A percentile compares a stretch with the other conserved stretches of the same genome.
These are phyloP conservation scores for Elgaria multicarinata DNA, from an alignment of 2,113 vertebrate species.

Conservation along the genomic window DNA sequence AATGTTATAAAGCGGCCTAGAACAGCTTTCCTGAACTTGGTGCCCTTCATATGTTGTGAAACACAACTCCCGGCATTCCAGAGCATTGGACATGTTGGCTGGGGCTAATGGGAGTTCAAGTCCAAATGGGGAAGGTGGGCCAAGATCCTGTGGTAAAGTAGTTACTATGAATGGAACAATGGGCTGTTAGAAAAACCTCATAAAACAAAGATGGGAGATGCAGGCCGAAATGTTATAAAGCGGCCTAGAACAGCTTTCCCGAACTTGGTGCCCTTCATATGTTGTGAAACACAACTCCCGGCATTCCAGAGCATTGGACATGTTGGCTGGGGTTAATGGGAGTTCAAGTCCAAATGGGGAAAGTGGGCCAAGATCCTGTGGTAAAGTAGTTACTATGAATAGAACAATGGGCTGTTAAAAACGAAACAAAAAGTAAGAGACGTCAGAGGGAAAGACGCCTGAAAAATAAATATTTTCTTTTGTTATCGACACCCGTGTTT, in stretches of 20 bases:
- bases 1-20: conserved; percentile 62
- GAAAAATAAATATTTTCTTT: background rate
- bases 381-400: conserved; percentile 65
- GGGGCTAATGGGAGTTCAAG: too few relatives aligned
- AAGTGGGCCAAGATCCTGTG: conserved; percentile 57
- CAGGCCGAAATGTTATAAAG: conserved; percentile 62
- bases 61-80: too few relatives aligned
- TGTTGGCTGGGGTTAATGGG: too few relatives aligned
- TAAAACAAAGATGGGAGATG: background rate
- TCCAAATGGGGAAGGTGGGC: background rate
- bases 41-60: too few relatives aligned
- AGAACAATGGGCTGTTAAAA: conserved; percentile 27
- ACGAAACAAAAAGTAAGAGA: background rate
- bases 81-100: too few relatives aligned
- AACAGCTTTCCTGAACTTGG: background rate
- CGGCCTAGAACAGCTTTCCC: conserved; percentile 45
- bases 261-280: too few relatives aligned
- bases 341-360: too few relatives aligned
- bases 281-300: too few relatives aligned
- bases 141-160: conserved; percentile 66
- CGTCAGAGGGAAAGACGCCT: background rate
- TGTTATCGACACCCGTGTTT: conserved; percentile 41
- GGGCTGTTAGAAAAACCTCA: background rate
- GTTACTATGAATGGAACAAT: conserved; percentile 65
- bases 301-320: too few relatives aligned